Evolutionary conservation across 2,113 vertebrate species (phyloP), one percentile per base, ranked within the genome.

Genomic region (Tachysurus fulvidraco): DNA sequence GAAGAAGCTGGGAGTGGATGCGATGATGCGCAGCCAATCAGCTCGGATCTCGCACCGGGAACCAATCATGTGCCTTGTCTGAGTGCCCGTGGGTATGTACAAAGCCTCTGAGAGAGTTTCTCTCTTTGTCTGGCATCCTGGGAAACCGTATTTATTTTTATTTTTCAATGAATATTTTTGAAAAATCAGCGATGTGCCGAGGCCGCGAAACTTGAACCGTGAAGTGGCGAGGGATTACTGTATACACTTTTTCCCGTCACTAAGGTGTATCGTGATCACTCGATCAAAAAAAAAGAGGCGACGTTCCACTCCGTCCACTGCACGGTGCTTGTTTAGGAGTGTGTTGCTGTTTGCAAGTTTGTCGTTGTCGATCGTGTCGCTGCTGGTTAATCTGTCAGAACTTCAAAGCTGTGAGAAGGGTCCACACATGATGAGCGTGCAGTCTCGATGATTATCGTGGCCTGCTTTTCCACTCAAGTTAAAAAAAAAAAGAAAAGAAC

Each of bases 361-460:
- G 73, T 78, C 62, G 50, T 46, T 82, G 52, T 81, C 83, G 88
- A 88, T 83, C 62, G 76, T 59, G n/a, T 78, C 79, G 85, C 80
- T 91, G 81, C 81, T 78, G 84, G 89, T 91, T 91, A 92, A 90
- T 90, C 90, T 92, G 91, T 93, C 92, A 92, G 88, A 88, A 92
- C 92, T 93, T 94, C 92, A 93, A 93, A 94, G 91, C 6, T 9
- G 6, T 5, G 54, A 67, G 86, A 92, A 87, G 76, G 83, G 78
- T 90, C 88, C 89, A 86, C 87, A 87, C 88, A 91, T 90, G 90
- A 94, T 90, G 92, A 92, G 91, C 83, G 89, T 91, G 90, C 90
- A 88, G 89, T 87, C 89, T 86, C 64, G 92, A 93, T 94, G 93
- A 92, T 93, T 93, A 93, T 93, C 90, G 44, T 93, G 93, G 94